phyloP scores from a whole-genome alignment of 1,140 invertebrate genomes.

The Philotrypesis tridentata region DNA sequence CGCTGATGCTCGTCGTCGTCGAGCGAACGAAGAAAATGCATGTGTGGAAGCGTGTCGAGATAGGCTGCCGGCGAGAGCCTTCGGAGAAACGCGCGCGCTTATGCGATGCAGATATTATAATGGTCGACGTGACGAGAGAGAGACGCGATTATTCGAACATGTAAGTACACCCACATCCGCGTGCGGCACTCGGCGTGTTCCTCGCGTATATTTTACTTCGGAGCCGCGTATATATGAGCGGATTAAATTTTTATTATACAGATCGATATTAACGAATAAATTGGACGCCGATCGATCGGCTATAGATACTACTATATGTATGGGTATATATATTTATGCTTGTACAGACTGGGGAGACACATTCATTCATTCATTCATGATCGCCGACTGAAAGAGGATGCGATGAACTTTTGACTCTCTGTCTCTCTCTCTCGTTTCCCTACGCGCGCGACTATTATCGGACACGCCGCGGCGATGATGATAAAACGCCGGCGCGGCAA shows the following conservation, averaged over 20 bases:
- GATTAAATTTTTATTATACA: no score
- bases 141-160: not conserved
- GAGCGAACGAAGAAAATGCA: not conserved
- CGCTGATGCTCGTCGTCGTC: no score
- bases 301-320: no score
- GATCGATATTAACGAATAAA: no score
- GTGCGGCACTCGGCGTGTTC: not conserved
- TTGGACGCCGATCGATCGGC: no score
- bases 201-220: not conserved
- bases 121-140: no score
- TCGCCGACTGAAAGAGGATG: constrained; percentile 17
- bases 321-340: not conserved
- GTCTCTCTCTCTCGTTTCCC: not conserved
- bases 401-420: constrained; percentile 9
- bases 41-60: not conserved
- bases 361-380: constrained; percentile 17
- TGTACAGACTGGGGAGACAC: not conserved
- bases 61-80: no score
- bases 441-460: not conserved
- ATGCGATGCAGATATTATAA: not conserved
- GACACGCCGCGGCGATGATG: no score
- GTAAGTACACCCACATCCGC: constrained; percentile 13
- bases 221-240: no score
- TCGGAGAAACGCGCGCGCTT: not conserved
- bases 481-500: not conserved